Conservation (phyloP, 2,113 vertebrate genomes). For the Vimba vimba region DNA sequence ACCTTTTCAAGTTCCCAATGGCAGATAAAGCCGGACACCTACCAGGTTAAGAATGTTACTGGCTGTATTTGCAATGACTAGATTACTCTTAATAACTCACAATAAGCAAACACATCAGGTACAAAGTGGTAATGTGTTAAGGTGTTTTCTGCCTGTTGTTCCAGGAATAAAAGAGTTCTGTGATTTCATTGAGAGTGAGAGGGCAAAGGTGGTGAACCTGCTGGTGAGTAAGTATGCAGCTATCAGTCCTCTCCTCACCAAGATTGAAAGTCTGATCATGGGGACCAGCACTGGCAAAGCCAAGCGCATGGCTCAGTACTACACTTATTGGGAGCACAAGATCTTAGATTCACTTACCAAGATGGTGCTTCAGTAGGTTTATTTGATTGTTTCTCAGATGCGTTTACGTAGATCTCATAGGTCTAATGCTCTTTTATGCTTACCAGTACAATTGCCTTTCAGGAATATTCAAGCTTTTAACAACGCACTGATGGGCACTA, state of each 20-base stretch:
- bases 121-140: background rate
- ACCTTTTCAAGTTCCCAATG: slow-evolving; percentile 84
- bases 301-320: slow-evolving; percentile 82
- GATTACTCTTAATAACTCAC: background rate
- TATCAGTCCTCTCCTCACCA: slow-evolving; percentile 83
- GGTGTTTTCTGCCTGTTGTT: slow-evolving; percentile 24
- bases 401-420: background rate
- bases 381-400: background rate
- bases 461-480: slow-evolving; percentile 89
- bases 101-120: background rate
- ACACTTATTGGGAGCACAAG: slow-evolving; percentile 85
- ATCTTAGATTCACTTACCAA: slow-evolving; percentile 81
- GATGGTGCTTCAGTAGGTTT: slow-evolving; percentile 86
- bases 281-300: slow-evolving; percentile 85
- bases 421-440: slow-evolving; percentile 15
- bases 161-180: slow-evolving; percentile 89
- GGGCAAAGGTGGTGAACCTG: slow-evolving; percentile 75
- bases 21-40: slow-evolving; percentile 66
- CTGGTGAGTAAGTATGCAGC: slow-evolving; percentile 82
- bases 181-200: slow-evolving; percentile 80
- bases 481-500: slow-evolving; percentile 71
- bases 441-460: slow-evolving; percentile 25
- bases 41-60: slow-evolving; percentile 76
- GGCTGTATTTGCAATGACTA: background rate
- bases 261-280: slow-evolving; percentile 82